Percentiles rank a stretch among this genome's conserved stretches.
These are phyloP conservation scores for Sprattus sprattus DNA, from an alignment of 2,113 vertebrate species.

Conservation along the genomic window DNA sequence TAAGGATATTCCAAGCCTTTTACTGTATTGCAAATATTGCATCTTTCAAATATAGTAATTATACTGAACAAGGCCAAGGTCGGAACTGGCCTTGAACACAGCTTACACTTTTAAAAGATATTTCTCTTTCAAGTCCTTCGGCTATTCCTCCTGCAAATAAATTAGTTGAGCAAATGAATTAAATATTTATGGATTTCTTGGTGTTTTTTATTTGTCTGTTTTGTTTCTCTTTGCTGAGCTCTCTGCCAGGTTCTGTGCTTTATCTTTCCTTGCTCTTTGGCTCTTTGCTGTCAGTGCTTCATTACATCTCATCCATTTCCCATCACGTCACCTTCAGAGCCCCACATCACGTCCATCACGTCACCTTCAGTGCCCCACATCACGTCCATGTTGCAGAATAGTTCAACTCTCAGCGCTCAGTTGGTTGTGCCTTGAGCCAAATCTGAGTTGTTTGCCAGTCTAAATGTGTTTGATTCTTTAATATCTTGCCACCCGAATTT, in stretches of 20 bases:
- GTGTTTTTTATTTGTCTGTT: background rate
- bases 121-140: background rate
- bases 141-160: background rate
- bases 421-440: background rate
- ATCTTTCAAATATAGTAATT: background rate
- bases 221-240: background rate
- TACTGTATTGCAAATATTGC: background rate
- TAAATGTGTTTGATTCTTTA: background rate
- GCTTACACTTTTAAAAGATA: background rate
- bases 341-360: background rate
- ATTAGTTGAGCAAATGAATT: background rate
- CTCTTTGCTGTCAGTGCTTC: background rate
- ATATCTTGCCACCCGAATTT: background rate
- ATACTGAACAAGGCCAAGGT: background rate
- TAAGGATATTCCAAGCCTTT: background rate
- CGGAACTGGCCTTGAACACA: background rate
- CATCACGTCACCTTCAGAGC: background rate
- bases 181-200: background rate
- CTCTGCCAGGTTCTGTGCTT: background rate
- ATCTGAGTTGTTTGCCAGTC: background rate
- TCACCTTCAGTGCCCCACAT: background rate
- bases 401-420: background rate
- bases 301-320: background rate
- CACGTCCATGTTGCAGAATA: background rate
- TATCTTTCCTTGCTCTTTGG: background rate